Evolutionary conservation across 2,888 invertebrate genomes (phyloP).

Genomic region (Sisyra terminalis): DNA sequence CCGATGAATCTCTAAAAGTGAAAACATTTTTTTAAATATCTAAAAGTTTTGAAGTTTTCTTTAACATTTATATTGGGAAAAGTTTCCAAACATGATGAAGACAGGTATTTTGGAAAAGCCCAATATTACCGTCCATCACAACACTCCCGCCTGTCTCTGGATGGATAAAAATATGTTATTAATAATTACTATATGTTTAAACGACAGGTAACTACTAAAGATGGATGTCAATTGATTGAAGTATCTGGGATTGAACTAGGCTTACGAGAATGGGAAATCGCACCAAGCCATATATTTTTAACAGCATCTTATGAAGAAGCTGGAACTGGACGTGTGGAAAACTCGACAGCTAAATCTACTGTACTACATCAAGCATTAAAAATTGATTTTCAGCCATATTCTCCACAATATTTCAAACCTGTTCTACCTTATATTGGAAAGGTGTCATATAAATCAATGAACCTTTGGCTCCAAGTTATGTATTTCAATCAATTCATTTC

Average conservation of each 20-base stretch:
- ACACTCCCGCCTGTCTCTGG: no score
- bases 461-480: no score
- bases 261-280: constrained; percentile 21
- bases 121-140: no score
- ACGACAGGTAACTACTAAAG: constrained; percentile 17
- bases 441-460: constrained; percentile 25
- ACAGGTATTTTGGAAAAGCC: no score
- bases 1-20: no score
- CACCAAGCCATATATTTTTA: constrained; percentile 23
- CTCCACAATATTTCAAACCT: constrained; percentile 43
- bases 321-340: constrained; percentile 45
- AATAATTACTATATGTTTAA: no score
- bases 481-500: neutral
- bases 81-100: no score
- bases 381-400: constrained; percentile 39
- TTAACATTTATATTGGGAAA: neutral
- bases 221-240: constrained; percentile 24
- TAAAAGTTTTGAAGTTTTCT: neutral
- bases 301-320: constrained; percentile 35
- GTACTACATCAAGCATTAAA: constrained; percentile 37
- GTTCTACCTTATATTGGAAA: constrained; percentile 54
- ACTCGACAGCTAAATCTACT: constrained; percentile 37
- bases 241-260: constrained; percentile 22
- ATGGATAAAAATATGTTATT: no score
- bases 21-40: no score